Evolutionary conservation across 2,113 vertebrate genomes (phyloP).

Genomic region (Macaca mulatta): DNA sequence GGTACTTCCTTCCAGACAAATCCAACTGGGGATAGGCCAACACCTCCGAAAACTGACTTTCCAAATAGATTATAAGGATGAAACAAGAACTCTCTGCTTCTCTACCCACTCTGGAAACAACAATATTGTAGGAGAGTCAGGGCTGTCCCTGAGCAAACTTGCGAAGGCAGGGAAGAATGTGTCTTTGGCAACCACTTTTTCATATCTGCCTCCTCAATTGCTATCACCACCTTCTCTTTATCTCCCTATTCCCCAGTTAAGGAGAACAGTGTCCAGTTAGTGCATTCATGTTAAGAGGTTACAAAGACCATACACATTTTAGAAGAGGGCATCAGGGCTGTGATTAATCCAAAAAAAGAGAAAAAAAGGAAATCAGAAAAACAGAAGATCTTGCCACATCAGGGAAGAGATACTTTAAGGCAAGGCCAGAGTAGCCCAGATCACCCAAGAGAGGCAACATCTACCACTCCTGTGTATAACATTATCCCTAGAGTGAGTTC

Average conservation of each 20-base stretch:
- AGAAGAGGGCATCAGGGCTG: not conserved
- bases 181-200: not conserved
- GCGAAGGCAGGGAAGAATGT: not conserved
- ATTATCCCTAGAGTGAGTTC: not conserved
- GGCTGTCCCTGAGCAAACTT: not conserved
- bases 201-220: not conserved
- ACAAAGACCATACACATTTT: not conserved
- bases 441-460: not conserved
- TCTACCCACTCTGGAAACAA: slow-evolving; percentile 12
- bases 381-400: not conserved
- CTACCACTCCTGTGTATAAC: not conserved
- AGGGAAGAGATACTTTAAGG: not conserved
- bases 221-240: not conserved
- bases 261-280: not conserved
- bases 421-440: not conserved
- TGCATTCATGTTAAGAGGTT: not conserved
- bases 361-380: not conserved
- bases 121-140: not conserved
- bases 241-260: not conserved
- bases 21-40: not conserved
- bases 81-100: slow-evolving; percentile 9
- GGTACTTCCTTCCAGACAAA: not conserved
- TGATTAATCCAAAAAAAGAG: not conserved
- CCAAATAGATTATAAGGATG: slow-evolving; percentile 16
- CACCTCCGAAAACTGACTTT: slow-evolving; percentile 41